Conservation (phyloP, 2,797 vertebrate species). For the Apogon hyalosoma region DNA sequence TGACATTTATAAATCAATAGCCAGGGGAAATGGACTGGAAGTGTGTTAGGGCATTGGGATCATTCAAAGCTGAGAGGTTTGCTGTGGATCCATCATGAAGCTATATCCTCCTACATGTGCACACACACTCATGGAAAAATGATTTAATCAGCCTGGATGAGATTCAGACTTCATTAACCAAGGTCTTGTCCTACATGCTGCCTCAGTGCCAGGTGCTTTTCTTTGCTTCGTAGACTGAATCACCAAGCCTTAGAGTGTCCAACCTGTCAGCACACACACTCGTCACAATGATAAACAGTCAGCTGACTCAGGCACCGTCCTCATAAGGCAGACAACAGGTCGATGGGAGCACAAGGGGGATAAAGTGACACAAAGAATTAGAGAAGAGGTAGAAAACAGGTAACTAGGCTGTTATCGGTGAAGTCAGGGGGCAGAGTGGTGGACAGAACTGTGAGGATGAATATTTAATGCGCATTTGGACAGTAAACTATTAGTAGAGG, state of each 20-base stretch:
- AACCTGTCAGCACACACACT: constrained; percentile 47
- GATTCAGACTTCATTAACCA: constrained; percentile 27
- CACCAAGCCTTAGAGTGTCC: constrained; percentile 24
- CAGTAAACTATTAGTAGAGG: constrained; percentile 32
- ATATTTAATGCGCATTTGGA: constrained; percentile 52
- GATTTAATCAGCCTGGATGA: constrained; percentile 40
- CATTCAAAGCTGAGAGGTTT: constrained; percentile 31
- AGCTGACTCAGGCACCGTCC: constrained; percentile 58
- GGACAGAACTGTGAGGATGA: constrained; percentile 32
- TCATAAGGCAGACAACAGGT: constrained; percentile 33
- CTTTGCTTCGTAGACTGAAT: constrained; percentile 43
- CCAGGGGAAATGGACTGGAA: constrained; percentile 58
- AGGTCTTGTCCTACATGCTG: constrained; percentile 16
- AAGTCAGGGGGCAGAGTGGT: constrained; percentile 11
- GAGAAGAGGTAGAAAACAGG: not conserved
- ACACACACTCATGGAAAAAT: constrained; percentile 3
- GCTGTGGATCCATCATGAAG: constrained; percentile 7
- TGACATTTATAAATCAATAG: constrained; percentile 32
- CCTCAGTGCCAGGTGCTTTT: constrained; percentile 40
- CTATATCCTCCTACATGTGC: constrained; percentile 23
- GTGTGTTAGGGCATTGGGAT: constrained; percentile 40
- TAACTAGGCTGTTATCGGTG: constrained; percentile 15
- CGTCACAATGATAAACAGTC: constrained; percentile 57
- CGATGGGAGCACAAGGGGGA: not conserved
- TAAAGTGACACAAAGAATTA: constrained; percentile 20